Evolutionary conservation across 2,888 invertebrate genomes (phyloP).

Genomic region (Eueremaeus valkanovi): DNA sequence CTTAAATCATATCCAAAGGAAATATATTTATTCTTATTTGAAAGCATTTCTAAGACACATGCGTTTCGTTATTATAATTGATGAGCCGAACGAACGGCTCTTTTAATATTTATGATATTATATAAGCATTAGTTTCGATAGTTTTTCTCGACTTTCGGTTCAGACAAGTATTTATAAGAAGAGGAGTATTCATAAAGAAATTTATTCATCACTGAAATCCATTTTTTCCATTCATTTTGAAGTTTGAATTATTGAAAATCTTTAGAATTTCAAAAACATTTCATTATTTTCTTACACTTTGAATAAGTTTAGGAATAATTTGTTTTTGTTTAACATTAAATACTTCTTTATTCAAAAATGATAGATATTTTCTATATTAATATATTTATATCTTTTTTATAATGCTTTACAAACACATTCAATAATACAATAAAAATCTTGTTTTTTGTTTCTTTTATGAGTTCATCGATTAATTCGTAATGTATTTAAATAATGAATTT

Average conservation of each 20-base stretch:
- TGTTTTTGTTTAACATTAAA: background rate
- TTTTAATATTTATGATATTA: slow-evolving; percentile 8
- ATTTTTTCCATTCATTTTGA: background rate
- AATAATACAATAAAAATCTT: slow-evolving; percentile 12
- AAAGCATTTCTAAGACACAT: background rate
- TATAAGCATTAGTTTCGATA: background rate
- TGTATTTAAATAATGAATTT: background rate
- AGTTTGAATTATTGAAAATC: no score
- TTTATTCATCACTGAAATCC: background rate
- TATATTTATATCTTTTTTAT: background rate
- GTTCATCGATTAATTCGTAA: background rate
- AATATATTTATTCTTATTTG: background rate
- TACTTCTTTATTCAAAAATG: slow-evolving; percentile 1
- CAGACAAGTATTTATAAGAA: background rate
- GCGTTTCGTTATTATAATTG: slow-evolving; percentile 16
- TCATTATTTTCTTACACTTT: no score
- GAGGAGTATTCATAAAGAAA: background rate
- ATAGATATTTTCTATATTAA: slow-evolving; percentile 3
- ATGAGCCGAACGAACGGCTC: background rate
- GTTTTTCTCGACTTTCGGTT: background rate
- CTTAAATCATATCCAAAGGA: background rate
- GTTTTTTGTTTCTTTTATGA: no score
- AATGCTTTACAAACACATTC: background rate
- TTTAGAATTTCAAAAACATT: background rate
- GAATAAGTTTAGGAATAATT: background rate